Evolutionary conservation across 2,888 invertebrate genomes (phyloP).

Genomic region (Drosophila villosipedis): DNA sequence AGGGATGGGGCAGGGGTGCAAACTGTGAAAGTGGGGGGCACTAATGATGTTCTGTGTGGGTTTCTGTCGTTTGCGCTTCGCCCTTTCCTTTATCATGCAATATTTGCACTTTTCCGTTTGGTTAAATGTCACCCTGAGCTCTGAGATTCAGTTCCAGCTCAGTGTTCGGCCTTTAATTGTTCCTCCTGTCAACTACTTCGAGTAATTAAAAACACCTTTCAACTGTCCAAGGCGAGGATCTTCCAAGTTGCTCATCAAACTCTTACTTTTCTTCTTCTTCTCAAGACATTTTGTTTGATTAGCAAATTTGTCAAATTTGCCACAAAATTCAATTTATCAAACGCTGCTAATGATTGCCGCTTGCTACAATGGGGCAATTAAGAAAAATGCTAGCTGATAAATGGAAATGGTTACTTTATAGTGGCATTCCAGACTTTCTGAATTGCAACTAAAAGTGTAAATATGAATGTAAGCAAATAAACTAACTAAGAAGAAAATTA

Average conservation of each 20-base stretch:
- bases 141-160: constrained; percentile 27
- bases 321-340: constrained; percentile 76
- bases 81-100: constrained; percentile 49
- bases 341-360: constrained; percentile 67
- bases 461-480: background rate
- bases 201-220: constrained; percentile 84
- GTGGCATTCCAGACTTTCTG: background rate
- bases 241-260: constrained; percentile 11
- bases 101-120: constrained; percentile 81
- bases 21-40: constrained; percentile 32
- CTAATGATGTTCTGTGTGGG: constrained; percentile 81
- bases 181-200: constrained; percentile 69
- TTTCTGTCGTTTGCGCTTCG: constrained; percentile 41
- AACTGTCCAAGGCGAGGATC: constrained; percentile 64
- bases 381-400: constrained; percentile 7
- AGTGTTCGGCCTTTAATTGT: constrained; percentile 62
- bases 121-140: constrained; percentile 68
- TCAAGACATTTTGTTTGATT: constrained; percentile 62
- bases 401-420: background rate
- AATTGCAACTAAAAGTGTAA: background rate
- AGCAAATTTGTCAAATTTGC: constrained; percentile 72
- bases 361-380: constrained; percentile 21
- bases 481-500: background rate
- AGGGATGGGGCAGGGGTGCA: constrained; percentile 5
- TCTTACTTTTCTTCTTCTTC: background rate